Conservation (phyloP, 1,140 invertebrate genomes). For the Drosophila orosa region DNA sequence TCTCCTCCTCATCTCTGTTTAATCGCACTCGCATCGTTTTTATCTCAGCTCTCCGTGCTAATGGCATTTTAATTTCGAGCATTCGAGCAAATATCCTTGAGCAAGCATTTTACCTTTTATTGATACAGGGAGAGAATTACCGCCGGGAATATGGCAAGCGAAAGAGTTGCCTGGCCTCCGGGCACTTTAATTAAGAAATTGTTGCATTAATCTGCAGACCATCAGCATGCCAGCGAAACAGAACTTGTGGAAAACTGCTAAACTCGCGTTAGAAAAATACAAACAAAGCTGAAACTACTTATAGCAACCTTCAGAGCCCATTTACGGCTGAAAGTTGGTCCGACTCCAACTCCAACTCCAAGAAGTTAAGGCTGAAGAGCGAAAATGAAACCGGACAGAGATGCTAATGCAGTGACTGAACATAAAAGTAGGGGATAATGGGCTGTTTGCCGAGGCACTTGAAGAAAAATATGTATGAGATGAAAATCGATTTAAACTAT, state of each 20-base stretch:
- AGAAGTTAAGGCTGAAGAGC: conserved; percentile 57
- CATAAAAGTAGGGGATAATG: conserved; percentile 15
- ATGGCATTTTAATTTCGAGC: conserved; percentile 77
- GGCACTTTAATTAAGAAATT: conserved; percentile 62
- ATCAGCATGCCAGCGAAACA: conserved; percentile 19
- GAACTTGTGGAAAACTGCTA: conserved; percentile 15
- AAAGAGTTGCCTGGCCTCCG: conserved; percentile 47
- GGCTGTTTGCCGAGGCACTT: conserved; percentile 5
- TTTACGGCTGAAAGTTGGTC: conserved; percentile 45
- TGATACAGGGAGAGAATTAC: conserved; percentile 38
- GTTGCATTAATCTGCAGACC: conserved; percentile 23
- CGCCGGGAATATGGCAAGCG: conserved; percentile 41
- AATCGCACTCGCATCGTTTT: conserved; percentile 45
- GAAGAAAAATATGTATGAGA: background rate
- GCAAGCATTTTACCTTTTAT: conserved; percentile 37
- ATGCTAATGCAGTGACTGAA: conserved; percentile 38
- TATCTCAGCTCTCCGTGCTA: conserved; percentile 57
- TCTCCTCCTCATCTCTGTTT: conserved; percentile 13
- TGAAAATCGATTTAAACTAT: background rate
- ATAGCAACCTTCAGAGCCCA: conserved; percentile 34
- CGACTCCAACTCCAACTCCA: conserved; percentile 45
- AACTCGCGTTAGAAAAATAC: conserved; percentile 17
- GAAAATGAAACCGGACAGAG: conserved; percentile 49
- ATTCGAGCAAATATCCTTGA: conserved; percentile 39
- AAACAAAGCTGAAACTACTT: conserved; percentile 45